Evolutionary conservation across 2,888 invertebrate species (phyloP).

Genomic region (Luperina testacea): DNA sequence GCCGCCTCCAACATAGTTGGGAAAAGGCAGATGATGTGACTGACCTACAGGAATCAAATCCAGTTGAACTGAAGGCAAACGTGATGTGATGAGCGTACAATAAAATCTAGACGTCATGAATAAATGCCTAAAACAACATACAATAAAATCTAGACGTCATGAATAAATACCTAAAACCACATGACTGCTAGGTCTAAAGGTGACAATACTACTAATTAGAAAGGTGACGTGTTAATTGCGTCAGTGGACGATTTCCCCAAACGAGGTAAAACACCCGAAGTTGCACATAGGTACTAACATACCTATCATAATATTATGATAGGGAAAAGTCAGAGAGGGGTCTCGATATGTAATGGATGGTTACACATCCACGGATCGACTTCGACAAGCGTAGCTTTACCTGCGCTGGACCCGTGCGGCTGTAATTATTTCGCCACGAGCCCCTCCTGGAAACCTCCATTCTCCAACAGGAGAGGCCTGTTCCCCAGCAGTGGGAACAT

Average conservation of each 20-base stretch:
- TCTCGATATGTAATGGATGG: neutral
- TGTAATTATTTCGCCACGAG: neutral
- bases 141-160: constrained; percentile 15
- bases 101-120: constrained; percentile 14
- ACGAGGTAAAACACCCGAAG: constrained; percentile 1
- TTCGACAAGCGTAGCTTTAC: neutral
- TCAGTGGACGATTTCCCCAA: constrained; percentile 16
- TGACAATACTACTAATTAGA: constrained; percentile 49
- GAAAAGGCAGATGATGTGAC: neutral
- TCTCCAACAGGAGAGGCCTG: neutral
- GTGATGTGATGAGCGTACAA: neutral
- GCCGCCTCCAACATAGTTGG: neutral
- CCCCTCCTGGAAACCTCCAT: neutral
- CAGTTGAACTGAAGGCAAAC: neutral
- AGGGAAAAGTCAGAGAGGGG: neutral
- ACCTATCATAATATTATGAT: neutral
- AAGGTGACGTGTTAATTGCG: constrained; percentile 26
- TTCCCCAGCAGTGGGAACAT: neutral
- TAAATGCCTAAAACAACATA: constrained; percentile 16
- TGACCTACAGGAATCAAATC: neutral
- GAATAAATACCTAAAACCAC: constrained; percentile 15
- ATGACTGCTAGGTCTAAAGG: constrained; percentile 35
- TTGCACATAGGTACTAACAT: neutral
- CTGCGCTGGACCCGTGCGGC: neutral
- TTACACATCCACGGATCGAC: neutral